Evolutionary conservation across 2,797 vertebrate genomes (phyloP).

Genomic region (Glossophaga mutica): DNA sequence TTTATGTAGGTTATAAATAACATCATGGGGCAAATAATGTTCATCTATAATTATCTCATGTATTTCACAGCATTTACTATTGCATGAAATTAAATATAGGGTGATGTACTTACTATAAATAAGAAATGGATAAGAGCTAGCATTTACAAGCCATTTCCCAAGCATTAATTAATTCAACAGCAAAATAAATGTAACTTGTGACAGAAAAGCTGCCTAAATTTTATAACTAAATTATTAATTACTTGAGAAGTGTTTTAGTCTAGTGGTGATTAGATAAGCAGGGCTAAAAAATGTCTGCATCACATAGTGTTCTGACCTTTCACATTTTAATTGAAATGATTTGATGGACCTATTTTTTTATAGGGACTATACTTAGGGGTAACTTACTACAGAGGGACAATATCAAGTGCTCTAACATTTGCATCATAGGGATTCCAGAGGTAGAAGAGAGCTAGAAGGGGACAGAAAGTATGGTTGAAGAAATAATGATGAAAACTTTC

Average conservation of each 20-base stretch:
- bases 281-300: neutral
- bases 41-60: slow-evolving; percentile 28
- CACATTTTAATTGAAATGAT: neutral
- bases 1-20: slow-evolving; percentile 29
- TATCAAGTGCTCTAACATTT: neutral
- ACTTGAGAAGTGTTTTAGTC: slow-evolving; percentile 7
- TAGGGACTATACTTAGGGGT: neutral
- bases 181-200: slow-evolving; percentile 62
- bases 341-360: neutral
- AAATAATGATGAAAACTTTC: neutral
- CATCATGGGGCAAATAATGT: neutral
- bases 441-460: neutral
- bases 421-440: neutral
- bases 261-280: slow-evolving; percentile 12
- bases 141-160: slow-evolving; percentile 61
- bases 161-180: slow-evolving; percentile 70
- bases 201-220: slow-evolving; percentile 58
- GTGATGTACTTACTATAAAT: slow-evolving; percentile 58
- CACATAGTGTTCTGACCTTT: neutral
- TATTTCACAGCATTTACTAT: slow-evolving; percentile 37
- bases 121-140: slow-evolving; percentile 57
- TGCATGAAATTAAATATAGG: slow-evolving; percentile 50
- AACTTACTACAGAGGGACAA: neutral
- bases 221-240: slow-evolving; percentile 65
- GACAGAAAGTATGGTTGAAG: neutral